Evolutionary conservation across 2,113 vertebrate species (phyloP), one percentile per base, ranked within the genome.

Genomic region (Australoheros scitulus): DNA sequence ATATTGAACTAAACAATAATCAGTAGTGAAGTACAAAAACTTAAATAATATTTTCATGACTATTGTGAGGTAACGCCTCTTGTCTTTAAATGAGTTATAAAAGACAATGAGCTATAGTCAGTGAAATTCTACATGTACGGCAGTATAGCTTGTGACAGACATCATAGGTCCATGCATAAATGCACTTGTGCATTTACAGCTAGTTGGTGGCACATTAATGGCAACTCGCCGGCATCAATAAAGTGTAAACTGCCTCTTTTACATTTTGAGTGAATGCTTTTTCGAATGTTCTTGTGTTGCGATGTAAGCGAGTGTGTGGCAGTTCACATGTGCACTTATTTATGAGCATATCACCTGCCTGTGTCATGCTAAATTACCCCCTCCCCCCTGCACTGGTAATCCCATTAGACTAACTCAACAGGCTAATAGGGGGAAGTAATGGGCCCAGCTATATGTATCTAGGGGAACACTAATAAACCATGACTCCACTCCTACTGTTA

Each of bases 381-480:
- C 97, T 96, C 96, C 96, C 97, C 97, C 96, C 79, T 96, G 96
- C 96, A 96, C 96, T 97, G 96, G 96, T 97, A 97, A 98, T 98
- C 97, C 97, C 98, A 99, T 99, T 99, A 99, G 97, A 97, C 97
- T 98, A 97, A 97, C 97, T 96, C 97, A 98, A 98, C 98, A 98
- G 97, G 97, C 97, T 98, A 99, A 99, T 98, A 97, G 97, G 96
- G 88, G 96, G 96, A 98, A 97, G 97, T 99, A 99, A 99, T 99
- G 97, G 98, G 97, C 97, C 97, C 97, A 96, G 97, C 96, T 97
- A 98, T 97, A 93, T 94, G 91, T 92, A 92, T 93, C 89, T 97
- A 96, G 96, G 97, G 97, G 97, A 92, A 97, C 97, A 97, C 96
- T 99, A 99, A 99, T 99, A 98, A 98, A 97, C 97, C 97, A 95